These are phyloP conservation scores for Pemphredon lugubris DNA, from an alignment of 2,888 invertebrate genomes.

Conservation along the genomic window DNA sequence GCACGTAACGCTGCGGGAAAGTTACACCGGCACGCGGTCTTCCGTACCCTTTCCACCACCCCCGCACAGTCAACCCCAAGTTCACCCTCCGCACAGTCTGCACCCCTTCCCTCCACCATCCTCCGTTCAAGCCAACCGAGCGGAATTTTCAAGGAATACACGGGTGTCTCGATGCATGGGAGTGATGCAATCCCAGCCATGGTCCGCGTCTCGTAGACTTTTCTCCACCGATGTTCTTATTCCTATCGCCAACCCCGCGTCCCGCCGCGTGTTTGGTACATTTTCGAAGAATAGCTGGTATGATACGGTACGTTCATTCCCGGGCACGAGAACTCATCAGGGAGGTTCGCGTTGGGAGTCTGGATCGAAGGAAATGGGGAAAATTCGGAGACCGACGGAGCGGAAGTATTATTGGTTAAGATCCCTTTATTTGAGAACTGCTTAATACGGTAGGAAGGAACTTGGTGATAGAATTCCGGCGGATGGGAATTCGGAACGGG, in stretches of 20 bases:
- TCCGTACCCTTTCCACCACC: constrained; percentile 27
- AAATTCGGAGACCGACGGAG: constrained; percentile 16
- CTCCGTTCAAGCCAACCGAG: constrained; percentile 38
- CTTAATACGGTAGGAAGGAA: constrained; percentile 1
- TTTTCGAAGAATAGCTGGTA: constrained; percentile 12
- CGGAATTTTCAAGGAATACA: constrained; percentile 67
- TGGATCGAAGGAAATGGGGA: constrained; percentile 16
- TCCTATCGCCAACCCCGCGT: too few relatives aligned
- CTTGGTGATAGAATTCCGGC: not conserved
- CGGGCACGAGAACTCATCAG: constrained; percentile 26
- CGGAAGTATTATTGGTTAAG: constrained; percentile 4
- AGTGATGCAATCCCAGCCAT: constrained; percentile 22
- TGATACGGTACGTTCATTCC: constrained; percentile 24
- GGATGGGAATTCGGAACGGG: too few relatives aligned
- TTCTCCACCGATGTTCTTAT: too few relatives aligned
- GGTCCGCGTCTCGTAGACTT: not conserved
- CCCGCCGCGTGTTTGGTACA: not conserved
- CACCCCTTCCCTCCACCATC: not conserved
- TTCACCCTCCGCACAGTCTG: too few relatives aligned
- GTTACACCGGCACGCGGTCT: constrained; percentile 66
- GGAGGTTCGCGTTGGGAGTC: not conserved
- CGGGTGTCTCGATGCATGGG: constrained; percentile 28
- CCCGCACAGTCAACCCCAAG: constrained; percentile 13
- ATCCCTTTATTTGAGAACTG: not conserved
- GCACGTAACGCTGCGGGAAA: constrained; percentile 73